These are phyloP conservation scores for Syngnathus scovelli DNA, from an alignment of 2,113 vertebrate genomes.

Conservation along the genomic window DNA sequence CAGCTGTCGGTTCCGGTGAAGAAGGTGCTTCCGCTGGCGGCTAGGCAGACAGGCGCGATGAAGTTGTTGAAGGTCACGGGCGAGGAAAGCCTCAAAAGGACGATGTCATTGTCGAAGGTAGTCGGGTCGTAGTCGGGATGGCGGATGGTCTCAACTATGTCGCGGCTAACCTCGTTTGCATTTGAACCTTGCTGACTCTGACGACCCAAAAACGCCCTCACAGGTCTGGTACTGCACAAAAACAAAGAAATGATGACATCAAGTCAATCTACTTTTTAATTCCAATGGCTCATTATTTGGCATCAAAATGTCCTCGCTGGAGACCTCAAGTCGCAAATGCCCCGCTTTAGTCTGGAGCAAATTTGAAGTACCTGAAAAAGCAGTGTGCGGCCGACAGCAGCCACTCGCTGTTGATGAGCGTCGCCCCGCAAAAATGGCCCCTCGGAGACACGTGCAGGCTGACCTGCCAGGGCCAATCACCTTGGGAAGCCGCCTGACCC, in stretches of 20 bases:
- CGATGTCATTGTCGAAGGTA: slow-evolving; percentile 62
- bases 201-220: slow-evolving; percentile 31
- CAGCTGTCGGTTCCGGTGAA: slow-evolving; percentile 51
- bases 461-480: slow-evolving; percentile 5
- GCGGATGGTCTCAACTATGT: slow-evolving; percentile 21
- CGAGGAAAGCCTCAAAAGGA: slow-evolving; percentile 59
- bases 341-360: not conserved
- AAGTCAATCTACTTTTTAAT: no score
- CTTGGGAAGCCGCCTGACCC: not conserved
- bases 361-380: not conserved
- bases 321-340: no score
- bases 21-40: slow-evolving; percentile 60
- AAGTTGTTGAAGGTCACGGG: slow-evolving; percentile 51
- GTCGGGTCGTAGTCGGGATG: slow-evolving; percentile 38
- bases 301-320: no score
- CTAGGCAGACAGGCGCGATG: slow-evolving; percentile 73
- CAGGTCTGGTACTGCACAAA: not conserved
- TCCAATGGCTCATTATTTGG: no score
- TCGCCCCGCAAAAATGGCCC: not conserved
- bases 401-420: slow-evolving; percentile 5
- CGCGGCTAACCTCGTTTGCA: slow-evolving; percentile 4
- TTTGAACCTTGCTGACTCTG: slow-evolving; percentile 13
- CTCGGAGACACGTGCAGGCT: not conserved
- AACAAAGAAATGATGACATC: no score
- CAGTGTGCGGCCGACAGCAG: slow-evolving; percentile 5